These are phyloP conservation scores for Urophycis tenuis DNA, from an alignment of 2,797 vertebrate species.

Conservation along the genomic window DNA sequence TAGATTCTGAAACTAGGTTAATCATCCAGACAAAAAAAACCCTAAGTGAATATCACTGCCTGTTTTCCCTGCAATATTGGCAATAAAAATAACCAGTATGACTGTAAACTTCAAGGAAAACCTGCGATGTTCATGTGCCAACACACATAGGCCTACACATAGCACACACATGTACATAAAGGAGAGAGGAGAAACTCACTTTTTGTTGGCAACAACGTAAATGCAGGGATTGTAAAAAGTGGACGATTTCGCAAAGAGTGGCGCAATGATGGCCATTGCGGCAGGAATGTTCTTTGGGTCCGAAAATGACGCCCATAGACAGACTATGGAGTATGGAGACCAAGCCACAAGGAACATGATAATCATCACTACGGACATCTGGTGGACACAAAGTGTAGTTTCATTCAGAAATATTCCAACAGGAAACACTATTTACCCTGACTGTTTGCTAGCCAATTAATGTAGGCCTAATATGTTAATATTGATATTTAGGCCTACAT, in stretches of 20 bases:
- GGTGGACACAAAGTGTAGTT: constrained; percentile 28
- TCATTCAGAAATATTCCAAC: neutral
- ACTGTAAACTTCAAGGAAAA: neutral
- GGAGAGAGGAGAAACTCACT: constrained; percentile 68
- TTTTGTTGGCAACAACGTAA: constrained; percentile 93
- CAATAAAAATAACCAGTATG: neutral
- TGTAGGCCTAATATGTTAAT: too few species aligned
- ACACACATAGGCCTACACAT: constrained; percentile 1
- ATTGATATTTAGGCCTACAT: too few species aligned
- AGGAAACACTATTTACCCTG: neutral
- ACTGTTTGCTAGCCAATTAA: neutral
- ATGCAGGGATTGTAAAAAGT: constrained; percentile 99
- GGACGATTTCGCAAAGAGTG: constrained; percentile 95
- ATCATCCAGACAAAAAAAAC: neutral
- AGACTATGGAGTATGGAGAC: constrained; percentile 94
- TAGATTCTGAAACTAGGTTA: neutral
- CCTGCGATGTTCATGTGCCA: neutral
- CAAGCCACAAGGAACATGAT: constrained; percentile 93
- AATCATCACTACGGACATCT: constrained; percentile 99
- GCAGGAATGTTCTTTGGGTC: constrained; percentile 86
- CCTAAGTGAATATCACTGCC: neutral
- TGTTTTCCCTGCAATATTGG: neutral
- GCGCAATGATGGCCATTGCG: constrained; percentile 90
- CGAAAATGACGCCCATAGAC: constrained; percentile 94
- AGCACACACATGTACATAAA: neutral